Evolutionary conservation across 35 echinoderm and acorn worm species (phyloP).

Genomic region (Holothuria glaberrima): DNA sequence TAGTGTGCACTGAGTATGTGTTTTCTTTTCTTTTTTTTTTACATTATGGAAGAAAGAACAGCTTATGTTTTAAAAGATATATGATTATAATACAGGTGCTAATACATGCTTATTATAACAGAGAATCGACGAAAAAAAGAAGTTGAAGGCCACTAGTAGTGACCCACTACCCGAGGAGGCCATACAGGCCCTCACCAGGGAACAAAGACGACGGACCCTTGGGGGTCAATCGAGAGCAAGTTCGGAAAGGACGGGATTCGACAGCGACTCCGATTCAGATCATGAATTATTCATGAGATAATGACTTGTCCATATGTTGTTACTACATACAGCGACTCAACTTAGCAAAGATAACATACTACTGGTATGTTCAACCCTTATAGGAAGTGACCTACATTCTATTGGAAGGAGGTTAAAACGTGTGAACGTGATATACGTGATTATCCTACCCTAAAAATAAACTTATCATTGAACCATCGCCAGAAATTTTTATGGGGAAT

Average conservation of each 20-base stretch:
- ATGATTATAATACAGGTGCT: no score
- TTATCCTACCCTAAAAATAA: no score
- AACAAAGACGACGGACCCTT: conserved; percentile 13
- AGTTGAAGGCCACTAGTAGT: not conserved
- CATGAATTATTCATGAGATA: conserved; percentile 33
- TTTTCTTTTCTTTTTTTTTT: not conserved
- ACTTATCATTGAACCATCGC: no score
- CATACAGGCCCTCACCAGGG: conserved; percentile 19
- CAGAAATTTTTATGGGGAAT: no score
- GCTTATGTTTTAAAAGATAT: not conserved
- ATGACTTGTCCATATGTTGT: not conserved
- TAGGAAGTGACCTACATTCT: not conserved
- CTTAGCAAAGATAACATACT: not conserved
- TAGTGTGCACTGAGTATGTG: no score
- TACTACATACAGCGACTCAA: not conserved
- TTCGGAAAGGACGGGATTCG: conserved; percentile 36
- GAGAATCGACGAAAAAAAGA: not conserved
- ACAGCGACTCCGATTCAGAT: conserved; percentile 46
- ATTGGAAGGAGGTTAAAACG: not conserved
- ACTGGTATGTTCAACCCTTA: not conserved
- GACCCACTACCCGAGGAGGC: conserved; percentile 34
- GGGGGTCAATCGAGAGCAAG: conserved; percentile 33
- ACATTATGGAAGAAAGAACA: not conserved
- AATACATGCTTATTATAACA: not conserved
- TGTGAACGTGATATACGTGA: no score